Evolutionary conservation across 2,113 vertebrate genomes (phyloP), one percentile per base, ranked within the genome.

Genomic region (Oncorhynchus mykiss): DNA sequence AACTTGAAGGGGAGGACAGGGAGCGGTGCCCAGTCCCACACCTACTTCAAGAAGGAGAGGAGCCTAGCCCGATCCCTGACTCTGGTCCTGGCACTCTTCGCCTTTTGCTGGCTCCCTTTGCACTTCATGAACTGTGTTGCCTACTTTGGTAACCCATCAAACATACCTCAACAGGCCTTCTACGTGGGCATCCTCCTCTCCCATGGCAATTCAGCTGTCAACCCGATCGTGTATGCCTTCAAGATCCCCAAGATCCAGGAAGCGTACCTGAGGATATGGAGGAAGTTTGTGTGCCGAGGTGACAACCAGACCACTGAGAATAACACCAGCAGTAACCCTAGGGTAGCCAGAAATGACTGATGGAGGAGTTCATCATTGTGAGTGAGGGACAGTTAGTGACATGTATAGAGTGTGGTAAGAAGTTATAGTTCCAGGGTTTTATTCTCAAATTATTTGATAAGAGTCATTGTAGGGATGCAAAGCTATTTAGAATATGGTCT

Each of bases 201-300:
- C 72, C 96, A 97, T 0, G 93, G 89, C 12, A 96, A 96, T 72
- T 97, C 96, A 34, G 94, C 94, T 51, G 89, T 98, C 85, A 97
- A 97, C 86, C 96, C 96, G 13, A 78, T 97, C 1, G 76, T 97
- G 64, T 97, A 97, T 0, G 94, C 95, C 0, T 95, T 85, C 70
- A 96, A 91, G 91, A 95, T 97, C 77, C 90, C 88, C 48, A 96
- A 95, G 85, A 95, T 97, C 88, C 95, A 89, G 87, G 78, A 9
- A 22, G 92, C 89, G 0, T 96, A 95, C 78, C 39, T 90, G 67
- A 84, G 90, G 2, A 88, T 96, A 75, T 87, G 88, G 91, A 82
- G 24, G 69, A 20, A 5, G 6, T 6, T 79, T 45, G 16, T 27
- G 5, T 82, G 78, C 66, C 20, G 64, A 67, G 72, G 71, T n/a